Evolutionary conservation across 2,797 vertebrate species (phyloP), one percentile per base, ranked within the genome.

Genomic region (Sardinella longiceps): DNA sequence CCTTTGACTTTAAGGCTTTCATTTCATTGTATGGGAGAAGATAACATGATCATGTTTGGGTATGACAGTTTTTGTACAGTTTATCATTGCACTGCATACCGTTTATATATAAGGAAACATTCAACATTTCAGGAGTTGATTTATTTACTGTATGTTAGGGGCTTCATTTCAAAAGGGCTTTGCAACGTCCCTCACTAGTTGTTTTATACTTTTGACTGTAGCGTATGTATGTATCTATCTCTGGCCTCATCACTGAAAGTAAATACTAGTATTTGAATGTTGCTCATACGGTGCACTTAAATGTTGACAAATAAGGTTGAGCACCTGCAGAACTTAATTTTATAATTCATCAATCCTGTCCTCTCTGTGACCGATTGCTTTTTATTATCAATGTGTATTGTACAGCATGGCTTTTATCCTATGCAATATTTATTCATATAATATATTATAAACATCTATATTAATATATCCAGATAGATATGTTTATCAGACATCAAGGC

Each of bases 381-480:
- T 92, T 92, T 92, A 89, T 92, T 92, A 89, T 90, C 90, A 92
- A 95, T 94, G 92, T 95, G 97, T 96, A 92, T 95, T 96, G 95
- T 95, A 96, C 93, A 96, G 98, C 98, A 99, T 99, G 98, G 97
- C 97, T 97, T 96, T 96, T 94, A 97, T 94, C 97, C 98, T 98
- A 99, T 99, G 98, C 97, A 99, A 98, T 96, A 93, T 95, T 93
- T 94, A 93, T 91, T 89, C 91, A 94, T 93, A 94, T 94, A 89
- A 88, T 90, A 93, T 93, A 93, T n/a, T n/a, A n/a, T 94, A 89
- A 92, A 85, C 92, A 93, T 94, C 91, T 88, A 91, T 88, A 87
- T 80, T 82, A 90, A 91, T 74, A 63, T 63, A 37, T 74, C 66
- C 66, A 74, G 66, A 74, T 74, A 88, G 30, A 74, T 74, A 74